Evolutionary conservation across 1,140 invertebrate genomes (phyloP).

Genomic region (Tetramorium alpestre): DNA sequence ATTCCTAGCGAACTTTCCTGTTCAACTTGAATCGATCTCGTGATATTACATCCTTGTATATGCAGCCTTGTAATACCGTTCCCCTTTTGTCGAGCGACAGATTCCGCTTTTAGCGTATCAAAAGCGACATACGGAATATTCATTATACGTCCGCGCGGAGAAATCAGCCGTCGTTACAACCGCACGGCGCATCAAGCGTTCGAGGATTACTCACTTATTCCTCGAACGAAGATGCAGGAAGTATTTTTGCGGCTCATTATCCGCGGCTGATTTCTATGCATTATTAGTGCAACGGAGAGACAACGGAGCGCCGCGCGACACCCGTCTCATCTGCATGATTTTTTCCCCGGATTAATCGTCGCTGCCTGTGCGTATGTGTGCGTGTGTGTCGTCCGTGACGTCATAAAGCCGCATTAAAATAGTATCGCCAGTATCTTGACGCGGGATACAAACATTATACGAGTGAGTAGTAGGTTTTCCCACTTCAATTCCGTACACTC

Average conservation of each 20-base stretch:
- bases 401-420: slow-evolving; percentile 53
- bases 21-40: background rate
- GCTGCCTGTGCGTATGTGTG: background rate
- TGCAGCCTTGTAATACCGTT: background rate
- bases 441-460: slow-evolving; percentile 21
- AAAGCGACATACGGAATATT: slow-evolving; percentile 1
- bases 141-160: background rate
- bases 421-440: slow-evolving; percentile 38
- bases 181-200: background rate
- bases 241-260: slow-evolving; percentile 32
- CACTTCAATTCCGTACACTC: slow-evolving; percentile 29
- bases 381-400: background rate
- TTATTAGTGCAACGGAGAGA: slow-evolving; percentile 51
- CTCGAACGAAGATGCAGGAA: slow-evolving; percentile 46
- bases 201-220: slow-evolving; percentile 29
- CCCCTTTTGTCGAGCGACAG: background rate
- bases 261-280: slow-evolving; percentile 31
- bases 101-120: background rate
- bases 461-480: slow-evolving; percentile 53
- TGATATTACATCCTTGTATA: background rate
- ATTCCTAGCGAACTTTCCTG: background rate
- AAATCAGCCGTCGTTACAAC: slow-evolving; percentile 13
- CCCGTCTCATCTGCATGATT: slow-evolving; percentile 31
- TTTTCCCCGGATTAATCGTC: slow-evolving; percentile 29
- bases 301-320: slow-evolving; percentile 11